These are phyloP conservation scores for Pterostichus madidus DNA, from an alignment of 2,888 invertebrate species.

Conservation along the genomic window DNA sequence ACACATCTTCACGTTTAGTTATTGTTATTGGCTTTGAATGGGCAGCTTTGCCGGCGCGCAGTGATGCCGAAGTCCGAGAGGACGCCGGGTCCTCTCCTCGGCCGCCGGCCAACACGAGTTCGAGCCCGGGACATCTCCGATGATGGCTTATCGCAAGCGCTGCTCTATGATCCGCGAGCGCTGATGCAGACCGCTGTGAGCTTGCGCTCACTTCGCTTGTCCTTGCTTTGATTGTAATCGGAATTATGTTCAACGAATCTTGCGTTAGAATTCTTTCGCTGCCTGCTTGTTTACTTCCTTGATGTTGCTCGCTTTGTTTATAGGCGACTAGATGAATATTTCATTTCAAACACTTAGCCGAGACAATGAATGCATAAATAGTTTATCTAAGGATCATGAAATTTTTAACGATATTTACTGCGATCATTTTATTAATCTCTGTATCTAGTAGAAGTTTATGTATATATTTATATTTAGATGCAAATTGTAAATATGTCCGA, in stretches of 20 bases:
- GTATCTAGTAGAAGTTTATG: slow-evolving; percentile 7
- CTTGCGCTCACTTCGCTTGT: slow-evolving; percentile 5
- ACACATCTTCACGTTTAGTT: slow-evolving; percentile 66
- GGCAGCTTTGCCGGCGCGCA: slow-evolving; percentile 23
- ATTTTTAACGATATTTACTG: neutral
- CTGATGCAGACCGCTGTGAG: neutral
- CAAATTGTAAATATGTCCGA: neutral
- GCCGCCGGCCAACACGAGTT: neutral
- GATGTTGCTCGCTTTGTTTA: slow-evolving; percentile 23
- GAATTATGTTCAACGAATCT: slow-evolving; percentile 36
- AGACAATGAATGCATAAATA: slow-evolving; percentile 48
- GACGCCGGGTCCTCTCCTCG: neutral
- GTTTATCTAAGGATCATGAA: slow-evolving; percentile 16
- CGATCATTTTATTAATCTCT: slow-evolving; percentile 1
- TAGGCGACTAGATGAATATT: neutral
- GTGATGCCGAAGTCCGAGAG: slow-evolving; percentile 23
- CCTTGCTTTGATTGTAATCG: slow-evolving; percentile 53
- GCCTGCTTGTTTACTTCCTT: slow-evolving; percentile 11
- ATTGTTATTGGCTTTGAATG: slow-evolving; percentile 64
- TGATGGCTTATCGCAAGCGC: slow-evolving; percentile 40
- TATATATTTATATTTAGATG: neutral
- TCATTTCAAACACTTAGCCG: slow-evolving; percentile 1
- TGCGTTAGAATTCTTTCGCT: slow-evolving; percentile 10
- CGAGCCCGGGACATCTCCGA: slow-evolving; percentile 9
- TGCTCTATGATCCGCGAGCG: neutral